phyloP scores from a whole-genome alignment of 2,797 vertebrate species.

The Remorina albescens region DNA sequence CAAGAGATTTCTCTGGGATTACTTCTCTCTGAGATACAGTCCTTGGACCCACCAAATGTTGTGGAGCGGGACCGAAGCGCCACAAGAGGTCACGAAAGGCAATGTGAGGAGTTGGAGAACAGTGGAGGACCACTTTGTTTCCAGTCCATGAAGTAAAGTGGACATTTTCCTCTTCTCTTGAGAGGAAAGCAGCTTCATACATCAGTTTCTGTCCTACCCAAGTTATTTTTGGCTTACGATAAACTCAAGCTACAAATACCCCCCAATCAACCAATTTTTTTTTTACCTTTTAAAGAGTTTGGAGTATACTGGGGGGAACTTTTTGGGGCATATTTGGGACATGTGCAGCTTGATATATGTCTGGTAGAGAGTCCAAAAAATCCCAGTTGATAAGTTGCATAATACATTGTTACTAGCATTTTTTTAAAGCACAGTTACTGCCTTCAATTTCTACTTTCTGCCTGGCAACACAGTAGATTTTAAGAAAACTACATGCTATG shows the following conservation, averaged over 20 bases:
- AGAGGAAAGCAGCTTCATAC: constrained; percentile 56
- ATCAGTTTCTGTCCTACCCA: constrained; percentile 67
- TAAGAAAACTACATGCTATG: constrained; percentile 51
- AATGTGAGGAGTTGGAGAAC: constrained; percentile 52
- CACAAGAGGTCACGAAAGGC: constrained; percentile 46
- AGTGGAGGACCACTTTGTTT: constrained; percentile 57
- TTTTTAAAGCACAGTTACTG: constrained; percentile 72
- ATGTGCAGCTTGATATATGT: constrained; percentile 63
- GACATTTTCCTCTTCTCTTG: constrained; percentile 53
- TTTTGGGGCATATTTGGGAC: constrained; percentile 15
- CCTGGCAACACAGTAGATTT: constrained; percentile 45
- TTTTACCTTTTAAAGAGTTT: constrained; percentile 60
- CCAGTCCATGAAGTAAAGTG: constrained; percentile 50
- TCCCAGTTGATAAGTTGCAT: constrained; percentile 50
- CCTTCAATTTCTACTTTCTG: constrained; percentile 41
- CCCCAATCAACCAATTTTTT: constrained; percentile 64
- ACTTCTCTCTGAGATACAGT: constrained; percentile 71
- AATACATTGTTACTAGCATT: constrained; percentile 41
- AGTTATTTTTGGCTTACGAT: constrained; percentile 62
- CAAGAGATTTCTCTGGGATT: constrained; percentile 81
- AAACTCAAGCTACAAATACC: constrained; percentile 51
- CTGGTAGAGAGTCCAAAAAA: constrained; percentile 48
- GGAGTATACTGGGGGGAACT: too few relatives aligned
- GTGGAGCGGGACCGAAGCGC: constrained; percentile 52
- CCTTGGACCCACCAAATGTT: constrained; percentile 54